phyloP scores from a whole-genome alignment of 2,113 vertebrate species.

The Sturnira hondurensis region DNA sequence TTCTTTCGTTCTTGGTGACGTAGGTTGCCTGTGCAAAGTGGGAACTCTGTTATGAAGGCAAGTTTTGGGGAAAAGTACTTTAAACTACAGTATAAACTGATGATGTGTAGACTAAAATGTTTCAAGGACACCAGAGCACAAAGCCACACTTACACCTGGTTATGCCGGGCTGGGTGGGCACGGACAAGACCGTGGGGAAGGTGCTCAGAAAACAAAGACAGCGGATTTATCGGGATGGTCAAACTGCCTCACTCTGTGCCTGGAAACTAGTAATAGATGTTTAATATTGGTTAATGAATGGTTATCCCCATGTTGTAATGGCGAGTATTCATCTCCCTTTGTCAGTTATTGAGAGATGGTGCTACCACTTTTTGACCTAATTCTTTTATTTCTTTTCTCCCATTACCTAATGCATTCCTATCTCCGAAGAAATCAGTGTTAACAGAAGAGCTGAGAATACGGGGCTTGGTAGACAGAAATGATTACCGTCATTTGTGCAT shows the following conservation, averaged over 20 bases:
- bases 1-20: neutral
- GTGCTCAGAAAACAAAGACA: neutral
- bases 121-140: neutral
- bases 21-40: neutral
- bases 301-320: neutral
- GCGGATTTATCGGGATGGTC: neutral
- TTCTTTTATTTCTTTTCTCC: neutral
- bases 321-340: neutral
- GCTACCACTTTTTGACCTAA: neutral
- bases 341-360: neutral
- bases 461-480: neutral
- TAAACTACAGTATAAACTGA: neutral
- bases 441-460: neutral
- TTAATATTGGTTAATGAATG: neutral
- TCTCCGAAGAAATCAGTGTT: neutral
- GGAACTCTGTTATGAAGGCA: neutral
- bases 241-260: neutral
- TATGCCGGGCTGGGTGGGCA: neutral
- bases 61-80: neutral
- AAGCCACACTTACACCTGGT: neutral
- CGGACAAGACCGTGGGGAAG: neutral
- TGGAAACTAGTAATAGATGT: neutral
- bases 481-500: neutral
- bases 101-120: neutral
- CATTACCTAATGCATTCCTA: neutral